These are phyloP conservation scores for Macropis europaea DNA, from an alignment of 2,888 invertebrate genomes.

Conservation along the genomic window DNA sequence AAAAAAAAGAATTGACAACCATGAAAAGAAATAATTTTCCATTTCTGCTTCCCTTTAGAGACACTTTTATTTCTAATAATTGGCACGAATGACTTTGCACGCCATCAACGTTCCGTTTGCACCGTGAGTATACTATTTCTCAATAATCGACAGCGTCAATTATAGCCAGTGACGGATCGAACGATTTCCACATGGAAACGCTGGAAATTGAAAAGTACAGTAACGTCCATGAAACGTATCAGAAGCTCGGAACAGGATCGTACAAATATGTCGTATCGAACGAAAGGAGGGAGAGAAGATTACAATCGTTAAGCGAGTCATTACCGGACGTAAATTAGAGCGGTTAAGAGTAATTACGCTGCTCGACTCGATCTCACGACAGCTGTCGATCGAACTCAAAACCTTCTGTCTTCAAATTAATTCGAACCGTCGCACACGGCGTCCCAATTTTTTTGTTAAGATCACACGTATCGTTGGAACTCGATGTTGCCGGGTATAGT, in stretches of 20 bases:
- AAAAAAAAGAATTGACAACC: too few relatives aligned
- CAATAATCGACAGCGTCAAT: neutral
- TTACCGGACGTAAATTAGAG: constrained; percentile 49
- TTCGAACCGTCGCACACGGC: constrained; percentile 21
- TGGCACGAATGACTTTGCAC: too few relatives aligned
- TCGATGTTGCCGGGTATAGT: too few relatives aligned
- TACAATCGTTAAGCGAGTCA: constrained; percentile 45
- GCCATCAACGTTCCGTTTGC: constrained; percentile 2
- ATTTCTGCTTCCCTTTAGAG: too few relatives aligned
- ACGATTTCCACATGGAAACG: neutral
- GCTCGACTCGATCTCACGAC: constrained; percentile 29
- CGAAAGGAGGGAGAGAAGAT: constrained; percentile 22
- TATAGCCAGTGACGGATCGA: neutral
- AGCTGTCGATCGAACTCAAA: constrained; percentile 41
- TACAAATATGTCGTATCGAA: constrained; percentile 24
- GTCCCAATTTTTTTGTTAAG: too few relatives aligned
- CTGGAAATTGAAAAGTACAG: constrained; percentile 22
- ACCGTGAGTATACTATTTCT: constrained; percentile 4
- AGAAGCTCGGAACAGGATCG: neutral
- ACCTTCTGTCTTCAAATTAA: constrained; percentile 34
- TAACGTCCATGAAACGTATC: constrained; percentile 12
- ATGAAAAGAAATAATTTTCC: too few relatives aligned
- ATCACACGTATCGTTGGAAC: too few relatives aligned
- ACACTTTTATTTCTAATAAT: too few relatives aligned
- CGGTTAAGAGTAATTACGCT: constrained; percentile 39